Percentiles rank a stretch among this genome's conserved stretches.
phyloP scores from a whole-genome alignment of 2,113 vertebrate species.

The Kryptolebias marmoratus region DNA sequence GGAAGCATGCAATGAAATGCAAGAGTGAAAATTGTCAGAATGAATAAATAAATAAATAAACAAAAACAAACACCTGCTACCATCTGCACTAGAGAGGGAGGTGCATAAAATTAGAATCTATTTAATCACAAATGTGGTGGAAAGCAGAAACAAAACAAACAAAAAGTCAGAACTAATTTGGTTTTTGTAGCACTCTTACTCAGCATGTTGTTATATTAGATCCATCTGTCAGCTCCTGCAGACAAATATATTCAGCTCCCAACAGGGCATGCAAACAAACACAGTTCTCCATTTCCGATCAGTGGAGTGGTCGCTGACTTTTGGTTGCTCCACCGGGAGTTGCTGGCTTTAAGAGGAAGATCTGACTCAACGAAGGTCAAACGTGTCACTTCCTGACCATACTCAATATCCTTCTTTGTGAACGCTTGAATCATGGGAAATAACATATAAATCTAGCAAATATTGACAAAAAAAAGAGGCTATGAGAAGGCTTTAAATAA shows the following conservation, averaged over 20 bases:
- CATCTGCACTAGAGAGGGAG: neutral
- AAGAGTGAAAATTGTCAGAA: neutral
- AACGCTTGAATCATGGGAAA: constrained; percentile 42
- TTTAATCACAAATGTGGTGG: neutral
- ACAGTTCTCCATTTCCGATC: constrained; percentile 21
- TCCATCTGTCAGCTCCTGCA: neutral
- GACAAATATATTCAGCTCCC: constrained; percentile 35
- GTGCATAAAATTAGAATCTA: too few relatives aligned
- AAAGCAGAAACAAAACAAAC: neutral
- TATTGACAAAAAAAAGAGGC: neutral
- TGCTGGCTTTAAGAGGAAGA: constrained; percentile 57
- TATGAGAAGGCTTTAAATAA: neutral
- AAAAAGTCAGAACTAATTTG: too few relatives aligned
- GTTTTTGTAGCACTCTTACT: too few relatives aligned
- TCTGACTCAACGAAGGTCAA: constrained; percentile 59
- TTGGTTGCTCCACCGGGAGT: constrained; percentile 27
- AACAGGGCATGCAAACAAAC: constrained; percentile 58
- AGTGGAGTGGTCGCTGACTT: constrained; percentile 44
- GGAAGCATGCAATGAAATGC: neutral
- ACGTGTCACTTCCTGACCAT: constrained; percentile 62
- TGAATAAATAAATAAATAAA: too few relatives aligned
- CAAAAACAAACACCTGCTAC: neutral
- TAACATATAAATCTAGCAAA: constrained; percentile 18
- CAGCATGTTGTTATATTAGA: neutral
- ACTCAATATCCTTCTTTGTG: constrained; percentile 44